Conservation (phyloP, 2,888 invertebrate genomes). For the Uropetala carovei region DNA sequence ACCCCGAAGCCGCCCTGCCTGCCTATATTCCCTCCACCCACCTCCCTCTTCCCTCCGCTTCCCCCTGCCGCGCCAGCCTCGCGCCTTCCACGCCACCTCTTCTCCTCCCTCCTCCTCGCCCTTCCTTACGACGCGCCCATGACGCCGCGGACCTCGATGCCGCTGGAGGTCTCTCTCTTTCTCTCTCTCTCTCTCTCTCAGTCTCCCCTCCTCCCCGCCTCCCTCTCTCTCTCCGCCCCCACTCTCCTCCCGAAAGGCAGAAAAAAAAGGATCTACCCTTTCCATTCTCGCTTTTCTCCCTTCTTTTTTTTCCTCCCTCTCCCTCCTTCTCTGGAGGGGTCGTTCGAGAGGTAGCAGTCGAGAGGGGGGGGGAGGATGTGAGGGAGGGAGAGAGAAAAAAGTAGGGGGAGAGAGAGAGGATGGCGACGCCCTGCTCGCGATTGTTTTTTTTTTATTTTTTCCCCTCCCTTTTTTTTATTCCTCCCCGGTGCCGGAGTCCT, state of each 20-base stretch:
- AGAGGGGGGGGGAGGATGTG: conserved; percentile 2
- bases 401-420: conserved; percentile 33
- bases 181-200: conserved; percentile 66
- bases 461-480: not conserved
- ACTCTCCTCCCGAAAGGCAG: not conserved
- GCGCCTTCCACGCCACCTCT: conserved; percentile 57
- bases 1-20: not conserved
- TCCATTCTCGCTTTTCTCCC: not conserved
- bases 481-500: not conserved
- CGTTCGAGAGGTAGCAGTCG: conserved; percentile 50
- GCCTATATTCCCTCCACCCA: too few relatives aligned
- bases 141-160: conserved; percentile 58
- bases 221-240: conserved; percentile 68
- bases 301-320: not conserved
- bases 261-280: conserved; percentile 2
- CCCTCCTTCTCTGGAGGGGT: not conserved
- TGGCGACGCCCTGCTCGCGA: conserved; percentile 61
- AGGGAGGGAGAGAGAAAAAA: conserved; percentile 1
- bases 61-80: conserved; percentile 44
- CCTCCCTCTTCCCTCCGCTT: not conserved
- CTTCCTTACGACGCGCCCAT: conserved; percentile 63
- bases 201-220: conserved; percentile 72
- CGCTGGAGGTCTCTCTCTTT: conserved; percentile 52
- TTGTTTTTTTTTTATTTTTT: conserved; percentile 37
- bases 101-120: not conserved